Evolutionary conservation across 2,113 vertebrate genomes (phyloP).

Genomic region (Macquaria australasica): DNA sequence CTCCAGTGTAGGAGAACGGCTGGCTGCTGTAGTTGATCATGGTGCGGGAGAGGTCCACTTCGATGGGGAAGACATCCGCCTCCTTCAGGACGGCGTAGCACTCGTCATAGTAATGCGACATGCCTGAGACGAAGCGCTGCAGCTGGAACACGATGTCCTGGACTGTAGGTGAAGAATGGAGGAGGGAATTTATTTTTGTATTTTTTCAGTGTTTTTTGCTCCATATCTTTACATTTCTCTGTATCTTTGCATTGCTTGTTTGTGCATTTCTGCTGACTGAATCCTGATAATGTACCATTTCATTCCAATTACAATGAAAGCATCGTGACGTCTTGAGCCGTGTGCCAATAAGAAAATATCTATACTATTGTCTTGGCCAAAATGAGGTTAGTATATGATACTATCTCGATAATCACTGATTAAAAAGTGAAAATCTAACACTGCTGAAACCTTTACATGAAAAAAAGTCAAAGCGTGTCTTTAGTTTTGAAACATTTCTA

Average conservation of each 20-base stretch:
- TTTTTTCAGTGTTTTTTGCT: neutral
- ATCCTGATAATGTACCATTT: neutral
- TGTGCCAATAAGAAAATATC: neutral
- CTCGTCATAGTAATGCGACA: slow-evolving; percentile 97
- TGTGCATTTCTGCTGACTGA: neutral
- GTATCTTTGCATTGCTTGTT: neutral
- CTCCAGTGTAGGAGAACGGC: slow-evolving; percentile 83
- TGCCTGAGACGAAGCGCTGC: slow-evolving; percentile 96
- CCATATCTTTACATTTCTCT: neutral
- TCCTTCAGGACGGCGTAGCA: slow-evolving; percentile 94
- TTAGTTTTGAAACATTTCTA: neutral
- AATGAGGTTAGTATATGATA: neutral
- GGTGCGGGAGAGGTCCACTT: slow-evolving; percentile 97
- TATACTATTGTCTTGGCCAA: neutral
- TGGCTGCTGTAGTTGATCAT: slow-evolving; percentile 92
- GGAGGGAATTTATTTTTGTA: neutral
- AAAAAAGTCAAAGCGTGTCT: neutral
- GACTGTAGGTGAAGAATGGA: slow-evolving; percentile 81
- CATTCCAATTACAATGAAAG: neutral
- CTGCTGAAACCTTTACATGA: neutral
- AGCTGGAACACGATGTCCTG: slow-evolving; percentile 99
- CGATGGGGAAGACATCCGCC: slow-evolving; percentile 97
- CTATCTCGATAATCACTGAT: neutral
- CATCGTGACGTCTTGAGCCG: neutral
- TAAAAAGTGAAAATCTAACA: neutral